phyloP scores from a whole-genome alignment of 2,888 invertebrate species.

The Micoletzkya japonica region DNA sequence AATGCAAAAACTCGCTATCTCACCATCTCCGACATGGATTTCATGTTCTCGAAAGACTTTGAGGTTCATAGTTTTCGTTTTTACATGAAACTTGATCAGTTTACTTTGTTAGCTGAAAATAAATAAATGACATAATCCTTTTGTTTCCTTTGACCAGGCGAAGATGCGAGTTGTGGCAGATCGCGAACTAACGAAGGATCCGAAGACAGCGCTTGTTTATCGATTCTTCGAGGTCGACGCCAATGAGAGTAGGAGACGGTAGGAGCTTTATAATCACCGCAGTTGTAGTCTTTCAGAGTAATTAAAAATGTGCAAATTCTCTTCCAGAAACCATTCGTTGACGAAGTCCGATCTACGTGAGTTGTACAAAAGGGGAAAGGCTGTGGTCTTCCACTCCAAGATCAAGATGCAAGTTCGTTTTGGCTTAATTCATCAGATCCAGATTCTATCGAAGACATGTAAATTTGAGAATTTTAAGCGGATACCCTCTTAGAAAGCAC shows the following conservation, averaged over 20 bases:
- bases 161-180: conserved; percentile 31
- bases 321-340: conserved; percentile 15
- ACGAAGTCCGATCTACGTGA: conserved; percentile 32
- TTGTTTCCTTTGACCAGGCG: no score
- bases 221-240: conserved; percentile 37
- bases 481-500: no score
- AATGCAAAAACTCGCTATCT: no score
- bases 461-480: not conserved
- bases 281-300: not conserved
- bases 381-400: conserved; percentile 34
- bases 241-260: conserved; percentile 14
- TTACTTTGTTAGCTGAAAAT: no score
- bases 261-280: not conserved
- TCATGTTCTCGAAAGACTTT: no score
- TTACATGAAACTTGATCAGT: no score
- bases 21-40: no score
- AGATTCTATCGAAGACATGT: not conserved
- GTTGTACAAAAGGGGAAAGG: conserved; percentile 27
- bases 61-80: no score
- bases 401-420: conserved; percentile 6
- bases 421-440: not conserved
- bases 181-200: conserved; percentile 25
- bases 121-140: no score
- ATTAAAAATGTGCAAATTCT: not conserved
- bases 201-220: conserved; percentile 37